Evolutionary conservation across 2,888 invertebrate genomes (phyloP), one percentile per base, ranked within the genome.

Genomic region (Pantelozetes paolii): DNA sequence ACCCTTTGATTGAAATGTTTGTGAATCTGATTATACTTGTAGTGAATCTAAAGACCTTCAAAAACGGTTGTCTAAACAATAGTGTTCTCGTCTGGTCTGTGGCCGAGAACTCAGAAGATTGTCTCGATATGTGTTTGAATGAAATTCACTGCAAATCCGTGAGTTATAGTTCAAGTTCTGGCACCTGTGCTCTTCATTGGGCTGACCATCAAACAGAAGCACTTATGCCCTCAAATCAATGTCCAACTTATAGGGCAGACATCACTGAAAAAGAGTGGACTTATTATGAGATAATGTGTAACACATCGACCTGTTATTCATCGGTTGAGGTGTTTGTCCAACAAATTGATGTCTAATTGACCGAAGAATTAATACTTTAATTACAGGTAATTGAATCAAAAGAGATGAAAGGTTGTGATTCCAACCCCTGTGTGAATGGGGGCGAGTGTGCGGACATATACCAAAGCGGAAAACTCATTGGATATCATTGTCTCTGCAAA

Each of bases 81-180:
- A 59, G 59, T 59, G 59, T 28, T 59, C 26, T 59, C 28, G 59
- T 30, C 59, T 59, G 59, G 59, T 59, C 59, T 59, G 59, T 59
- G 28, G 59, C 59, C n/a, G 59, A 59, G 30, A 59, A n/a, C 30
- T 59, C 59, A 1, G 26, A 1, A 6, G 59, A 59, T 59, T 59
- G 59, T 15, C 26, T 59, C 8, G 59, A 59, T 59, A 59, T 59
- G 59, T 59, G 59, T 59, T 30, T 59, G 18, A n/a, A 59, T 30
- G 59, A 59, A 11, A 59, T 59, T 23, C 30, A 59, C 18, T 59
- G 59, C 59, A 28, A 59, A 13, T 13, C 28, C 30, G 59, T 59
- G 18, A 59, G 59, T 15, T 59, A 59, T 59, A 59, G 59, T 28
- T 8, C 59, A 1, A 59, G 28, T 30, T 28, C 59, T 28, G 59